phyloP scores from a whole-genome alignment of 2,888 invertebrate species.

The Nemotelus nigrinus region DNA sequence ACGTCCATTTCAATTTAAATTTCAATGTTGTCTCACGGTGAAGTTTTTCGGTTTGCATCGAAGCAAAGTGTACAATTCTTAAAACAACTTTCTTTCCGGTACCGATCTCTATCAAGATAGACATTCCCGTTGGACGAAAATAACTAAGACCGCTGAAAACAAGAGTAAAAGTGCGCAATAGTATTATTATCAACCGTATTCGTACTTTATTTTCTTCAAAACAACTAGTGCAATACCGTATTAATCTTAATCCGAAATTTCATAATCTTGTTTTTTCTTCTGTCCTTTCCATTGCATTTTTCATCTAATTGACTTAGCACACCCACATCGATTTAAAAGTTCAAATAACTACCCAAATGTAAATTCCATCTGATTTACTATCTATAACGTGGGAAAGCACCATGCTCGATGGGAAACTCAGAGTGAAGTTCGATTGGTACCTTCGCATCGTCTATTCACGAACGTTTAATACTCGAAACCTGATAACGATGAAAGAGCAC shows the following conservation, averaged over 20 bases:
- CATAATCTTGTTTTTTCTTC: neutral
- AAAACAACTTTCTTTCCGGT: too few relatives aligned
- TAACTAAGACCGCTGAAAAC: too few relatives aligned
- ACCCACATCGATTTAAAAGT: neutral
- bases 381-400: conserved; percentile 20
- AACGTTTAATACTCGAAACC: neutral
- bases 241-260: neutral
- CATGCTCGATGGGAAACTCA: conserved; percentile 20
- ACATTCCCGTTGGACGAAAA: too few relatives aligned
- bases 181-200: neutral
- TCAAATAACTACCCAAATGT: neutral
- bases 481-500: neutral
- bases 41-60: too few relatives aligned
- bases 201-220: neutral
- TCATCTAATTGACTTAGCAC: conserved; percentile 6
- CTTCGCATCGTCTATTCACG: neutral
- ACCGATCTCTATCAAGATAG: too few relatives aligned
- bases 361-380: neutral
- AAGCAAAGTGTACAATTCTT: too few relatives aligned
- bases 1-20: too few relatives aligned
- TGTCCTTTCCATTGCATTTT: neutral
- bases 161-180: too few relatives aligned
- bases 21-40: too few relatives aligned
- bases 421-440: neutral
- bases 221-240: neutral